phyloP scores from a whole-genome alignment of 1,140 invertebrate species.

The Leptoteleia sp. region DNA sequence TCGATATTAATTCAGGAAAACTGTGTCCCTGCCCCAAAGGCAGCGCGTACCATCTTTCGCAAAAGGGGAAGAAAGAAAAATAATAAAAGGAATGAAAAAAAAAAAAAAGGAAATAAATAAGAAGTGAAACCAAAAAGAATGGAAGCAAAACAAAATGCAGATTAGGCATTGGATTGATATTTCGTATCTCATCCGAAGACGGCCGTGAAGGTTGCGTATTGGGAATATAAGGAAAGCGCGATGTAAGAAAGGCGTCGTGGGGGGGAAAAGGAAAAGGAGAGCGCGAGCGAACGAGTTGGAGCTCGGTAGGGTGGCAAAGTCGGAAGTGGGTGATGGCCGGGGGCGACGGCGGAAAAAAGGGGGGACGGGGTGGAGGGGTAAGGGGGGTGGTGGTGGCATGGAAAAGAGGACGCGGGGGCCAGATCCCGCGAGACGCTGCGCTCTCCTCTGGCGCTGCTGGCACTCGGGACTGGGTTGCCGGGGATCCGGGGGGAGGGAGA shows the following conservation, averaged over 20 bases:
- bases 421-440: constrained; percentile 69
- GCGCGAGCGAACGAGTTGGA: constrained; percentile 46
- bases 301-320: constrained; percentile 33
- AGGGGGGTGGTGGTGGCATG: constrained; percentile 29
- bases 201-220: constrained; percentile 62
- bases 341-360: constrained; percentile 11
- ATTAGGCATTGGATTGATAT: constrained; percentile 48
- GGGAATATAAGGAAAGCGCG: constrained; percentile 66
- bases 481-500: constrained; percentile 47
- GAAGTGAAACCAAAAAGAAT: background rate
- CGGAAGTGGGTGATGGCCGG: constrained; percentile 51
- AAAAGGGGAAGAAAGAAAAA: background rate
- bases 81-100: too few relatives aligned
- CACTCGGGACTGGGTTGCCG: constrained; percentile 69
- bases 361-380: too few relatives aligned
- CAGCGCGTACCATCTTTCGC: background rate
- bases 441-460: constrained; percentile 45
- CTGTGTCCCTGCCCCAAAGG: background rate
- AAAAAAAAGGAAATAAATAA: too few relatives aligned
- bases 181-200: constrained; percentile 33
- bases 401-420: constrained; percentile 71
- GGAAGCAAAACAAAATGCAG: constrained; percentile 38
- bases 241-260: constrained; percentile 20
- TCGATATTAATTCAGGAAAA: constrained; percentile 1
- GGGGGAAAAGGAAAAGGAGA: constrained; percentile 6